Evolutionary conservation across 2,113 vertebrate species (phyloP).

Genomic region (Antechinus stuartii): DNA sequence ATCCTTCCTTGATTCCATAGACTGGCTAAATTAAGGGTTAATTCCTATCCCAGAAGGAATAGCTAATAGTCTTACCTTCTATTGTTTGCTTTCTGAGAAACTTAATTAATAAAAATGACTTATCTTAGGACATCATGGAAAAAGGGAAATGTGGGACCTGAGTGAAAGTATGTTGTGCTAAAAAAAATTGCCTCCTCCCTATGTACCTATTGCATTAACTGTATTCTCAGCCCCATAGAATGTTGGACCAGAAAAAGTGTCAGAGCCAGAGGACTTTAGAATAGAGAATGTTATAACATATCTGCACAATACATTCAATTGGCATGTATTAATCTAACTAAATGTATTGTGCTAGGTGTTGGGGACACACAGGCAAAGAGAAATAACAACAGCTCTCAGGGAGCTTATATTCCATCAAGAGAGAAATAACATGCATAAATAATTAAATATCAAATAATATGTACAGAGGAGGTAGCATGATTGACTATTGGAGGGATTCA

Average conservation of each 20-base stretch:
- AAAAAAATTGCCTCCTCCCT: neutral
- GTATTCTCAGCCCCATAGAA: neutral
- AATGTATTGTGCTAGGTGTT: neutral
- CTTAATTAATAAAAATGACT: neutral
- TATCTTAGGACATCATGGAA: neutral
- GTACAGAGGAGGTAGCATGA: neutral
- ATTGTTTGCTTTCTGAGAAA: neutral
- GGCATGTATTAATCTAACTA: neutral
- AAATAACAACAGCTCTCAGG: neutral
- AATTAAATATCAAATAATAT: neutral
- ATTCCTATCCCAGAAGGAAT: conserved; percentile 11
- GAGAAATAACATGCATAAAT: neutral
- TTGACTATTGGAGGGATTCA: neutral
- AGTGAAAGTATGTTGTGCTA: neutral
- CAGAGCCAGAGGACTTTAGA: neutral
- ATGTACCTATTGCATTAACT: neutral
- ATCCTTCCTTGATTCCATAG: conserved; percentile 23
- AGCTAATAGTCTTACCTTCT: conserved; percentile 2
- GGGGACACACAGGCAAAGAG: neutral
- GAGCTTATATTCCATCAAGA: neutral
- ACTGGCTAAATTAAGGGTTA: neutral
- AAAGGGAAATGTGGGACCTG: neutral
- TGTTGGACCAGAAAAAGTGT: neutral
- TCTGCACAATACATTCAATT: neutral
- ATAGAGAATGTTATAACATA: neutral